Evolutionary conservation across 2,888 invertebrate genomes (phyloP).

Genomic region (Meganola albula): DNA sequence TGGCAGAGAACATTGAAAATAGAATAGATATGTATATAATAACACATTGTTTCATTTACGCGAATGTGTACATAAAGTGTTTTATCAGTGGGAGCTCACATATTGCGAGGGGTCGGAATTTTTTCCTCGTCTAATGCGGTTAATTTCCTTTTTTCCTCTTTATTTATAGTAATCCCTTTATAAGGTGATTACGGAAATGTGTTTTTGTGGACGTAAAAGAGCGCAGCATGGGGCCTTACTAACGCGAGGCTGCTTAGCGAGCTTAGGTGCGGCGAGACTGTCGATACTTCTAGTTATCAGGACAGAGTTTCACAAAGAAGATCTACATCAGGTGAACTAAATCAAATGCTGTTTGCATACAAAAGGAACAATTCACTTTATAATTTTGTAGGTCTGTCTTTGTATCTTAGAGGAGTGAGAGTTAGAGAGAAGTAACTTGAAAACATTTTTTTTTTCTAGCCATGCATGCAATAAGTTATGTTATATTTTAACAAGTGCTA

Average conservation of each 20-base stretch:
- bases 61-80: conserved; percentile 65
- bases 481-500: too few relatives aligned
- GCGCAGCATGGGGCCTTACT: conserved; percentile 66
- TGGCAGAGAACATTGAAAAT: conserved; percentile 19
- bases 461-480: too few relatives aligned
- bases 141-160: conserved; percentile 78
- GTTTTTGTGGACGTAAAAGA: conserved; percentile 76
- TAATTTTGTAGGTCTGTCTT: too few relatives aligned
- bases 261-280: conserved; percentile 36
- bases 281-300: too few relatives aligned
- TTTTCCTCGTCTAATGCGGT: conserved; percentile 74
- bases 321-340: too few relatives aligned
- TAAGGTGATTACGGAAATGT: conserved; percentile 78
- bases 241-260: conserved; percentile 40
- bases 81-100: conserved; percentile 75
- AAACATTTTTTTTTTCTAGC: too few relatives aligned
- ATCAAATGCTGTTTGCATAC: too few relatives aligned
- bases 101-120: conserved; percentile 71
- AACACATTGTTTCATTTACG: conserved; percentile 70
- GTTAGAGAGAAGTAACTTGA: too few relatives aligned
- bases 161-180: conserved; percentile 79
- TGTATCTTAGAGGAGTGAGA: too few relatives aligned
- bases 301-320: too few relatives aligned
- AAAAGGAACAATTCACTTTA: too few relatives aligned
- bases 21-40: conserved; percentile 51